phyloP scores from a whole-genome alignment of 2,797 vertebrate genomes.

The Astyanax mexicanus region DNA sequence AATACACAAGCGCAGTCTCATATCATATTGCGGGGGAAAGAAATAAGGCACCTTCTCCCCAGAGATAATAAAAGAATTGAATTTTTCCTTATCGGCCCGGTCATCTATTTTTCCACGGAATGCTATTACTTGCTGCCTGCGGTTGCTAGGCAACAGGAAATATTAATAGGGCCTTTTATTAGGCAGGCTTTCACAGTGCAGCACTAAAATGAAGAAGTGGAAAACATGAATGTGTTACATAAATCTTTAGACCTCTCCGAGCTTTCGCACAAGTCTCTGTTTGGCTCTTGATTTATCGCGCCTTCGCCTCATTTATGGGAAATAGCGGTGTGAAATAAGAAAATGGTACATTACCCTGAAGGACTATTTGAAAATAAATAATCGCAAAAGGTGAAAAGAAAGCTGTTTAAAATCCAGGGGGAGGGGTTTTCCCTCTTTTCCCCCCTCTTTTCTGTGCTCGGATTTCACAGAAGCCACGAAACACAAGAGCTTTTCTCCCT shows the following conservation, averaged over 20 bases:
- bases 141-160: slow-evolving; percentile 99
- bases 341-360: slow-evolving; percentile 98
- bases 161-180: slow-evolving; percentile 99
- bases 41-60: slow-evolving; percentile 99
- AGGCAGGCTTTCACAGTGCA: slow-evolving; percentile 98
- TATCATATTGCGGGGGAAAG: slow-evolving; percentile 92
- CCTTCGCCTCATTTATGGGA: slow-evolving; percentile 99
- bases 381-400: slow-evolving; percentile 95
- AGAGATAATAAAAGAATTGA: slow-evolving; percentile 99
- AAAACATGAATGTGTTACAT: slow-evolving; percentile 99
- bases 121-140: slow-evolving; percentile 99
- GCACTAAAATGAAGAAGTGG: slow-evolving; percentile 99
- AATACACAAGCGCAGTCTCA: slow-evolving; percentile 92
- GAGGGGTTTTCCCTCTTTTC: slow-evolving; percentile 36
- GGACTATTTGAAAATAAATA: slow-evolving; percentile 99
- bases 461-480: slow-evolving; percentile 57
- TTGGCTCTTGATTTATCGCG: slow-evolving; percentile 99
- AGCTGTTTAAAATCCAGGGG: slow-evolving; percentile 85
- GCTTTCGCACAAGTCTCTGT: slow-evolving; percentile 96
- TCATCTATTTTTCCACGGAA: slow-evolving; percentile 99
- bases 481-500: slow-evolving; percentile 57
- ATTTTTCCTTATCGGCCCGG: slow-evolving; percentile 99
- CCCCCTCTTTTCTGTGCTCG: slow-evolving; percentile 29
- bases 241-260: slow-evolving; percentile 99
- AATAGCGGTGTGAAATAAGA: slow-evolving; percentile 95